Conservation (phyloP, 1,140 invertebrate genomes). For the Triops cancriformis region DNA sequence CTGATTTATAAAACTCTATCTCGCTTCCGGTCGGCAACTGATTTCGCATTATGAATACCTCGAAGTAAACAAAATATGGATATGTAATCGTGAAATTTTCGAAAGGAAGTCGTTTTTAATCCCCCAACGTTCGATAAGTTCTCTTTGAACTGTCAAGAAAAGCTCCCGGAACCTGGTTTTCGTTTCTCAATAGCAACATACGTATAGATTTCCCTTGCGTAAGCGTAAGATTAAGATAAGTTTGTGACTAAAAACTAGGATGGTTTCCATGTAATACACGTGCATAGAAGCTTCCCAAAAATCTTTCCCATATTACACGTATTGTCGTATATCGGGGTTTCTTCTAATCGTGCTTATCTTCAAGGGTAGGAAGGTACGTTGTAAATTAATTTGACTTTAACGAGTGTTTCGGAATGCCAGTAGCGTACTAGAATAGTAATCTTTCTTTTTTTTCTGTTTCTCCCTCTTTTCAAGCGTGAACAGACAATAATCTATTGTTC, state of each 20-base stretch:
- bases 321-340: not conserved
- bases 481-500: conserved; percentile 11
- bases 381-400: not conserved
- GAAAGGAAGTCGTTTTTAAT: too few species aligned
- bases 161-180: too few species aligned
- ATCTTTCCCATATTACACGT: not conserved
- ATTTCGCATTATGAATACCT: too few species aligned
- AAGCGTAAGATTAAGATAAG: not conserved
- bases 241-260: not conserved
- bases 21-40: too few species aligned
- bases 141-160: too few species aligned
- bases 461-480: not conserved
- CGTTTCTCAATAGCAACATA: not conserved
- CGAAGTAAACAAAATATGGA: too few species aligned
- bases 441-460: not conserved
- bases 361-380: not conserved
- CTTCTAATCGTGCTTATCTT: not conserved
- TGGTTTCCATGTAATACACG: not conserved
- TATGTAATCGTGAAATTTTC: too few species aligned
- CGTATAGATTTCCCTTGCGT: not conserved
- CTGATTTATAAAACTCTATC: too few species aligned
- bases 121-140: too few species aligned
- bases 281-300: not conserved
- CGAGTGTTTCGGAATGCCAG: not conserved
- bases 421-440: not conserved